Evolutionary conservation across 2,113 vertebrate genomes (phyloP).

Genomic region (Passer domesticus): DNA sequence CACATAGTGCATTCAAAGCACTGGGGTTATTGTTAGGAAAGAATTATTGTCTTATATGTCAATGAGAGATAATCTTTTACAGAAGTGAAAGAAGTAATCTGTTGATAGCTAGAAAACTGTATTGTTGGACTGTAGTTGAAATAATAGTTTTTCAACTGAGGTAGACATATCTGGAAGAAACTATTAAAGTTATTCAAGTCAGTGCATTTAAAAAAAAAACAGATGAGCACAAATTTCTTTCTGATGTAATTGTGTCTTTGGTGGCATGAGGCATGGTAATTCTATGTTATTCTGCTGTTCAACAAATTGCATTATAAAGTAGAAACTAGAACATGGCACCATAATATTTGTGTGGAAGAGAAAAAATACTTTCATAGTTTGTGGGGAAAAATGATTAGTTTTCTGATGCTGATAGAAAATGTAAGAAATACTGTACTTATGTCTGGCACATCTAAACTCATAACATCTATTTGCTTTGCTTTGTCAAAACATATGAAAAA

Average conservation of each 20-base stretch:
- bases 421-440: slow-evolving; percentile 62
- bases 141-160: neutral
- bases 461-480: slow-evolving; percentile 82
- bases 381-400: slow-evolving; percentile 30
- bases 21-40: neutral
- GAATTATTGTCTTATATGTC: neutral
- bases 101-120: neutral
- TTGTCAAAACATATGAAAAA: slow-evolving; percentile 86
- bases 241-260: neutral
- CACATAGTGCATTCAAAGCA: neutral
- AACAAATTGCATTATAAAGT: neutral
- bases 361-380: slow-evolving; percentile 21
- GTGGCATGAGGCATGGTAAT: neutral
- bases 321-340: neutral
- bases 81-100: neutral
- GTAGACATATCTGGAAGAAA: neutral
- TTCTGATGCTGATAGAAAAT: slow-evolving; percentile 55
- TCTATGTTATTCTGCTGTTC: neutral
- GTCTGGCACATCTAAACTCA: slow-evolving; percentile 79
- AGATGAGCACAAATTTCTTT: neutral
- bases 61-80: neutral
- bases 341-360: neutral
- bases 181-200: neutral
- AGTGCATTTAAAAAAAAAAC: neutral
- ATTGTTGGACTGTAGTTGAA: neutral